Percentiles rank a stretch among this genome's conserved stretches.
Evolutionary conservation across 2,888 invertebrate species (phyloP).

Genomic region (Muscina levida): DNA sequence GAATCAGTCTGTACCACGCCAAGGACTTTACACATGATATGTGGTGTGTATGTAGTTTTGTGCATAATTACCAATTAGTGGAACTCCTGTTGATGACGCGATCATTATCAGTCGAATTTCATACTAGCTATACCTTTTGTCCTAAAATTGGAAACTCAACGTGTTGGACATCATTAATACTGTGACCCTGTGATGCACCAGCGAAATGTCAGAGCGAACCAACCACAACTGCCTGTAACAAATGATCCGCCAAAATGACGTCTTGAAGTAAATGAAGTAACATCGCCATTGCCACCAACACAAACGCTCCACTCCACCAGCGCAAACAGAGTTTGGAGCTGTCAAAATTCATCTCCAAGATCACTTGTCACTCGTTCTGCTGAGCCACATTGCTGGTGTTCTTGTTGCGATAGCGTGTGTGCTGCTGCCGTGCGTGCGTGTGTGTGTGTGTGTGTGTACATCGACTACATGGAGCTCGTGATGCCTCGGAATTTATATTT

Average conservation of each 20-base stretch:
- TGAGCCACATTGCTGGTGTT: conserved; percentile 16
- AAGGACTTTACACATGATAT: too few species aligned
- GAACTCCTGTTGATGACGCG: conserved; percentile 22
- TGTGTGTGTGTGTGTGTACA: conserved; percentile 17
- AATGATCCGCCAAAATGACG: conserved; percentile 40
- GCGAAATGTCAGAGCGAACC: conserved; percentile 20
- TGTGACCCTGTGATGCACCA: conserved; percentile 16
- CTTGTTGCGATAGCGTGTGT: conserved; percentile 23
- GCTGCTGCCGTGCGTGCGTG: conserved; percentile 14
- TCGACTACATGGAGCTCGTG: not conserved
- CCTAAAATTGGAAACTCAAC: not conserved
- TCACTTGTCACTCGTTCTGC: conserved; percentile 74
- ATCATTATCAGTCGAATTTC: conserved; percentile 31
- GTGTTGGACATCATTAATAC: conserved; percentile 46
- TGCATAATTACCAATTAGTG: conserved; percentile 23
- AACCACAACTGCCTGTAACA: conserved; percentile 38
- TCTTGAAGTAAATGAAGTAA: conserved; percentile 44
- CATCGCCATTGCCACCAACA: conserved; percentile 34
- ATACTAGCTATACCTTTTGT: conserved; percentile 20
- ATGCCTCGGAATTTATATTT: conserved; percentile 12
- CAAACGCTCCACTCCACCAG: not conserved
- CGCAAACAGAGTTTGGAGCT: conserved; percentile 69
- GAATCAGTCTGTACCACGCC: too few species aligned
- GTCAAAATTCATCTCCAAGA: conserved; percentile 75
- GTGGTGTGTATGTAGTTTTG: too few species aligned